Base-by-base conservation (phyloP, 2,888 invertebrate species). In the Andrena praecox region DNA sequence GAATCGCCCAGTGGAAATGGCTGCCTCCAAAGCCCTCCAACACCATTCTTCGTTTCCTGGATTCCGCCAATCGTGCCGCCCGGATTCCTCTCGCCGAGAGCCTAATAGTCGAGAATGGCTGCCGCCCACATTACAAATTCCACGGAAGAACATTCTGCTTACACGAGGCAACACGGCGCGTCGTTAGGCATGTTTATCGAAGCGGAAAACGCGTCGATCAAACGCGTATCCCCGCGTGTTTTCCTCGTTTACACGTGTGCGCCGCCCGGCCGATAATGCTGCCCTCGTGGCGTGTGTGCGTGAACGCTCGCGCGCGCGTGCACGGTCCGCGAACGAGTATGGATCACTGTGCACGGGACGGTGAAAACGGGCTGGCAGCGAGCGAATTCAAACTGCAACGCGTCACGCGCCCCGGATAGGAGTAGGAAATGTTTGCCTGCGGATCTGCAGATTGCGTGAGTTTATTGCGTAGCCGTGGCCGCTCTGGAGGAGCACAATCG, bases 401-500 rank as follows among this genome's bases (percentile, higher is more conserved):
- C 74, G 74, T 74, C 59, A 59, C 66, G 76, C 63, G 75, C 20
- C 42, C 42, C 62, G 72, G 59, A 72, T 72, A 60, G 67, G 24
- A 63, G 31, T 76, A 69, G 82, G 76, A 81, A 81, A 82, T 69
- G 81, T 76, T 82, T 76, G 68, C 50, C 62, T 68, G 71, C 50
- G 76, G 82, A 72, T 82, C 71, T 59, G 67, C 81, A 64, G 82
- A 76, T 81, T 81, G 82, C 82, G 81, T 76, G 82, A 82, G 81
- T 82, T 76, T 82, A 82, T 82, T 72, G 81, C 82, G 68, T 76
- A 59, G 48, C 54, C 56, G 33, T 54, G 24, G 68, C 62, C 64
- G 59, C n/a, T 66, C 33, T 27, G 48, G 64, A 33, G 70, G 62
- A 42, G 52, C 71, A 70, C 63, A 80, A 82, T 82, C 82, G 82